Evolutionary conservation across 2,113 vertebrate genomes (phyloP).

Genomic region (Halichoerus grypus): DNA sequence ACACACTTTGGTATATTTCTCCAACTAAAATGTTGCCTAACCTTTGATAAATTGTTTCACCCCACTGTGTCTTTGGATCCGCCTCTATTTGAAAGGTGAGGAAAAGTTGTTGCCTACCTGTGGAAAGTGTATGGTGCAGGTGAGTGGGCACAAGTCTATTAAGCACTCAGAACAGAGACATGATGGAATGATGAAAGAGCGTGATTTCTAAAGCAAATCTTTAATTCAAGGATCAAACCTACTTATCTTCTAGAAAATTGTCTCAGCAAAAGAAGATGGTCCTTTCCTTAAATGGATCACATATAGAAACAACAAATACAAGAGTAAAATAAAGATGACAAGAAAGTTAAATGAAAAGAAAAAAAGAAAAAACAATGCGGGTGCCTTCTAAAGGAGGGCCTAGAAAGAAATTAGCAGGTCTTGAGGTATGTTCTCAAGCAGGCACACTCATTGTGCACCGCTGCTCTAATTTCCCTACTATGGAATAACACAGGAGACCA

Average conservation of each 20-base stretch:
- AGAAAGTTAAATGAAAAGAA: neutral
- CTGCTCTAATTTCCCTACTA: conserved; percentile 12
- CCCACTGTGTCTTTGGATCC: neutral
- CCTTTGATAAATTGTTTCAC: conserved; percentile 30
- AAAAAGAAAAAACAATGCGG: neutral
- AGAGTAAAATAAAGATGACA: neutral
- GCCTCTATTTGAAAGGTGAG: neutral
- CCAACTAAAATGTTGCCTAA: conserved; percentile 10
- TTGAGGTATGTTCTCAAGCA: neutral
- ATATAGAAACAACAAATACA: neutral
- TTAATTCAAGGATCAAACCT: neutral
- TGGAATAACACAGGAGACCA: conserved; percentile 11
- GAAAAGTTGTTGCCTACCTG: neutral
- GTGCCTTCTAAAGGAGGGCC: neutral
- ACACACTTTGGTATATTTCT: neutral
- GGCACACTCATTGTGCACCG: neutral
- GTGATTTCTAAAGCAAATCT: neutral
- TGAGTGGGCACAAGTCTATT: neutral
- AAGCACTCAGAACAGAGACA: neutral
- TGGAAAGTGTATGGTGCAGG: neutral
- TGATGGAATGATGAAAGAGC: neutral
- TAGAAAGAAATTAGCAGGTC: neutral
- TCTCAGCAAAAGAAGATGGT: neutral
- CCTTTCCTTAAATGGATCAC: neutral
- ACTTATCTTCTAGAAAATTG: neutral